Evolutionary conservation across 2,888 invertebrate species (phyloP).

Genomic region (Andrena haemorrhoa): DNA sequence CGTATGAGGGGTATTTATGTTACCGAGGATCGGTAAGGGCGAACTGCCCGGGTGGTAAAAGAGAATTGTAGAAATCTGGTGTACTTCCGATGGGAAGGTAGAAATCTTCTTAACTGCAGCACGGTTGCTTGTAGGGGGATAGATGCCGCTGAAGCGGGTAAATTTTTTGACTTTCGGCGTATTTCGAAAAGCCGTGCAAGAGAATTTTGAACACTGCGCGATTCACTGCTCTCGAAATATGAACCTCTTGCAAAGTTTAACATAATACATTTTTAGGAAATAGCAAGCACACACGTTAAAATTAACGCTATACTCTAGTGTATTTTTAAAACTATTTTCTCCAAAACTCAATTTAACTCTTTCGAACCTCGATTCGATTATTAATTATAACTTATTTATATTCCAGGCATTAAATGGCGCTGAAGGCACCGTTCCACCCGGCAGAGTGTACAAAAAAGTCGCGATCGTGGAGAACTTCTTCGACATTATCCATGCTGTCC

Average conservation of each 20-base stretch:
- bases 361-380: slow-evolving; percentile 22
- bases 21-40: slow-evolving; percentile 2
- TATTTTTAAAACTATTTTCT: not conserved
- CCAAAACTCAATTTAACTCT: not conserved
- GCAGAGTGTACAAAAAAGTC: slow-evolving; percentile 94
- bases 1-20: not conserved
- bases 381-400: slow-evolving; percentile 24
- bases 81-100: not conserved
- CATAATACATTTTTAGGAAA: too few relatives aligned
- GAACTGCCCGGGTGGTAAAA: slow-evolving; percentile 45
- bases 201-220: not conserved
- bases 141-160: slow-evolving; percentile 35
- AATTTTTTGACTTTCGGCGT: too few relatives aligned
- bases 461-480: slow-evolving; percentile 99
- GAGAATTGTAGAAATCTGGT: slow-evolving; percentile 1
- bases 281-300: too few relatives aligned
- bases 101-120: not conserved
- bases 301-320: not conserved
- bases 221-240: not conserved
- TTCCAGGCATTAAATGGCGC: slow-evolving; percentile 89
- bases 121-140: not conserved
- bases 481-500: slow-evolving; percentile 97
- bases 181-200: not conserved
- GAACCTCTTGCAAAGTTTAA: too few relatives aligned
- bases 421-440: slow-evolving; percentile 82